Percentiles rank a stretch among this genome's conserved stretches.
These are phyloP conservation scores for Gnathonemus longibarbis DNA, from an alignment of 2,113 vertebrate species.

Conservation along the genomic window DNA sequence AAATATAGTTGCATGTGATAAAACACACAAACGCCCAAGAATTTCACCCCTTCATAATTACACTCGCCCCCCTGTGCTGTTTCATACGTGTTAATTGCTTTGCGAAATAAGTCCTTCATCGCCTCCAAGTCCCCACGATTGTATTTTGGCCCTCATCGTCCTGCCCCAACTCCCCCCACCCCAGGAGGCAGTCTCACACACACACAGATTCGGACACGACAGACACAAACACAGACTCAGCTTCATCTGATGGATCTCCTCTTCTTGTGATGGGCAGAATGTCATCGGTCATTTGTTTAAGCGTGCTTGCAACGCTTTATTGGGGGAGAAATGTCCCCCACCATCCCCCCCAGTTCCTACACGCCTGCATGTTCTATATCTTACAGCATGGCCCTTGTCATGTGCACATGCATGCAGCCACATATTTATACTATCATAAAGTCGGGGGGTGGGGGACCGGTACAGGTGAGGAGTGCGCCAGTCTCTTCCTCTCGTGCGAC, in stretches of 20 bases:
- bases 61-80: conserved; percentile 12
- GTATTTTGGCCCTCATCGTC: not conserved
- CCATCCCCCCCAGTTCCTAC: not conserved
- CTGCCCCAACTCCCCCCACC: not conserved
- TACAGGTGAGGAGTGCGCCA: no score
- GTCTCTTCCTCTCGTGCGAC: not conserved
- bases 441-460: not conserved
- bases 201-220: not conserved
- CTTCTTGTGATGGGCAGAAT: not conserved
- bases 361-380: not conserved
- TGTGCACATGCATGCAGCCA: not conserved
- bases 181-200: not conserved
- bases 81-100: conserved; percentile 29
- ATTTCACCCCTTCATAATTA: conserved; percentile 8
- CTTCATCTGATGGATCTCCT: not conserved
- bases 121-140: conserved; percentile 24
- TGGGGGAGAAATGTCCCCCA: not conserved
- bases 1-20: conserved; percentile 3
- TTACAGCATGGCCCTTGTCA: not conserved
- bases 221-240: not conserved
- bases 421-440: no score
- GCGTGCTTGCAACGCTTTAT: not conserved
- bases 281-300: not conserved
- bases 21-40: not conserved
- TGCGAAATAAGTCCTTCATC: conserved; percentile 27